Percentiles rank a stretch among this genome's conserved stretches.
Conservation (phyloP, 2,113 vertebrate species). For the Amphiprion ocellaris region DNA sequence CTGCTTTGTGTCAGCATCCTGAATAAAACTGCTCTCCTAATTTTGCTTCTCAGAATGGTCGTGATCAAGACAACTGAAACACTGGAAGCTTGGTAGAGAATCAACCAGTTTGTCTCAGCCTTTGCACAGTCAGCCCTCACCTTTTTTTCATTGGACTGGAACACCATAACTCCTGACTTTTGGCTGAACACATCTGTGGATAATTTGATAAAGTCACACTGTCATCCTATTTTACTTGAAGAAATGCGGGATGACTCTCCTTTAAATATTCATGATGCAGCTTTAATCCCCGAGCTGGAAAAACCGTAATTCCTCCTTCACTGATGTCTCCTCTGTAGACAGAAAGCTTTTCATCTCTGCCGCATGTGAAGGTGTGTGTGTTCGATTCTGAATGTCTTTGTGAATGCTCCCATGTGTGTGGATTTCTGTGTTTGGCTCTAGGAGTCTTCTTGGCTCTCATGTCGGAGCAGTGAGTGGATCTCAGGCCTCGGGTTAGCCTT, state of each 20-base stretch:
- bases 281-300: conserved; percentile 66
- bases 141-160: background rate
- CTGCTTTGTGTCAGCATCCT: background rate
- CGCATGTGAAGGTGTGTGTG: conserved; percentile 26
- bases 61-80: too few relatives aligned
- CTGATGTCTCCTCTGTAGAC: conserved; percentile 43
- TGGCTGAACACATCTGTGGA: conserved; percentile 18
- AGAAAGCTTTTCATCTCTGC: conserved; percentile 50
- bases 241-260: conserved; percentile 52
- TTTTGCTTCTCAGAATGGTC: too few relatives aligned
- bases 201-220: conserved; percentile 24
- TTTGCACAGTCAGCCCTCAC: too few relatives aligned
- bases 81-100: too few relatives aligned
- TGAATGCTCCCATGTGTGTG: background rate
- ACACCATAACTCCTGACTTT: background rate
- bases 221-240: conserved; percentile 43
- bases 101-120: too few relatives aligned
- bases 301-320: conserved; percentile 60
- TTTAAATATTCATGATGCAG: conserved; percentile 68
- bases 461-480: background rate
- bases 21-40: too few relatives aligned
- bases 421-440: background rate
- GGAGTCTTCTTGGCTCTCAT: background rate
- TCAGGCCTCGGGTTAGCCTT: background rate
- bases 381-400: background rate